These are phyloP conservation scores for Gobionotothen gibberifrons DNA, from an alignment of 2,797 vertebrate species.

Conservation along the genomic window DNA sequence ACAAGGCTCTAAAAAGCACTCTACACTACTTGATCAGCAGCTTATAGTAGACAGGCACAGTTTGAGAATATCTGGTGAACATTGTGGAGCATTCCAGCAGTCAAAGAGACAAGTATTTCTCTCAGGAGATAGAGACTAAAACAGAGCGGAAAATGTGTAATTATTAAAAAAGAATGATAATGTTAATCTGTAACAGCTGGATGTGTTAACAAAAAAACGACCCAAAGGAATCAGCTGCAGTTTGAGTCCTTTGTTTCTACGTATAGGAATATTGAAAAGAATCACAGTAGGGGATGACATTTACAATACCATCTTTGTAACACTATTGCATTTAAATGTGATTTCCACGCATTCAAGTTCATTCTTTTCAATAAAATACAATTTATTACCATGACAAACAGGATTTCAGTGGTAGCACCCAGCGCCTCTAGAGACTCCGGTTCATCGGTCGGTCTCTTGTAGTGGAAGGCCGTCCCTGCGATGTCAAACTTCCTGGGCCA, in stretches of 20 bases:
- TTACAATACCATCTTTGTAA: too few relatives aligned
- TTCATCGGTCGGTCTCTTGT: constrained; percentile 94
- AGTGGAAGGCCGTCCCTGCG: constrained; percentile 95
- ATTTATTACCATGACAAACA: constrained; percentile 93
- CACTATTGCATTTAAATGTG: background rate
- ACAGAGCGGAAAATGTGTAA: background rate
- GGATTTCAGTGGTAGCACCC: constrained; percentile 93
- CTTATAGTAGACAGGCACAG: background rate
- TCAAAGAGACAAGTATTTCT: background rate
- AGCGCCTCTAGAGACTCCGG: constrained; percentile 95
- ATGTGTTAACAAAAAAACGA: background rate
- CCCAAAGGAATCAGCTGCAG: background rate
- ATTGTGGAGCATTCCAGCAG: background rate
- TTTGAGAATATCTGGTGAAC: background rate
- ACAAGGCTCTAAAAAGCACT: too few relatives aligned
- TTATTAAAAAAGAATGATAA: background rate
- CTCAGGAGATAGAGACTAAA: background rate
- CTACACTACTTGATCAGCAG: too few relatives aligned
- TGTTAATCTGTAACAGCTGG: background rate
- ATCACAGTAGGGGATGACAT: too few relatives aligned
- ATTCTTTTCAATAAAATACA: background rate
- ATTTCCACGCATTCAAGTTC: background rate
- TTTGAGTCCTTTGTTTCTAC: background rate
- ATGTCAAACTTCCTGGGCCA: constrained; percentile 99
- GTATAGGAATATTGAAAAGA: background rate